Conservation (phyloP, 2,797 vertebrate genomes). For the Rhinichthys osculus region DNA sequence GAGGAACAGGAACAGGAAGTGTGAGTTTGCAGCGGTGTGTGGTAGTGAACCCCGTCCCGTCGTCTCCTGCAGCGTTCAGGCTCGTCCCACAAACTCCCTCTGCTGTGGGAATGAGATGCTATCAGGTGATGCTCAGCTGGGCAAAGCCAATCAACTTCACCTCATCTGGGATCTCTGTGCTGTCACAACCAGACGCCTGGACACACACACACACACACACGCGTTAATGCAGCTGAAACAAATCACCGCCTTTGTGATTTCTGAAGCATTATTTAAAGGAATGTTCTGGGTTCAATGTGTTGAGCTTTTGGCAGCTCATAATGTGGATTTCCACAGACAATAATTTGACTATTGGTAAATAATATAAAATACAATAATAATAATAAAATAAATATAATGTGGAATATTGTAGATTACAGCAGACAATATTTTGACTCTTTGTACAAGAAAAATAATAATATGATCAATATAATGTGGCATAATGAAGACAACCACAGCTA, state of each 20-base stretch:
- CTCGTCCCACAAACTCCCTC: slow-evolving; percentile 52
- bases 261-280: background rate
- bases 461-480: background rate
- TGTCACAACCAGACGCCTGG: slow-evolving; percentile 93
- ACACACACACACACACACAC: slow-evolving; percentile 19
- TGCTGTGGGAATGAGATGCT: slow-evolving; percentile 63
- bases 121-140: slow-evolving; percentile 96
- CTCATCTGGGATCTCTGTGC: slow-evolving; percentile 92
- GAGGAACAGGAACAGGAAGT: slow-evolving; percentile 21
- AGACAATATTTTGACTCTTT: background rate
- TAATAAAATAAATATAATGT: background rate
- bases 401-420: background rate
- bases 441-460: background rate
- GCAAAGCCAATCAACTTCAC: slow-evolving; percentile 98
- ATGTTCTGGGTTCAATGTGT: background rate
- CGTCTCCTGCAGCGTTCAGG: slow-evolving; percentile 60
- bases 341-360: background rate
- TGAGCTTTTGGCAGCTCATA: background rate
- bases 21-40: slow-evolving; percentile 51
- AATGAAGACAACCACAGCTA: background rate
- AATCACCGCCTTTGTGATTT: slow-evolving; percentile 31
- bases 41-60: slow-evolving; percentile 57
- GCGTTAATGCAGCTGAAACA: slow-evolving; percentile 15
- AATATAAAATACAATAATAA: background rate
- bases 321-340: background rate